Conservation (phyloP, 1,140 invertebrate species). For the Drosophila mojavensis region DNA sequence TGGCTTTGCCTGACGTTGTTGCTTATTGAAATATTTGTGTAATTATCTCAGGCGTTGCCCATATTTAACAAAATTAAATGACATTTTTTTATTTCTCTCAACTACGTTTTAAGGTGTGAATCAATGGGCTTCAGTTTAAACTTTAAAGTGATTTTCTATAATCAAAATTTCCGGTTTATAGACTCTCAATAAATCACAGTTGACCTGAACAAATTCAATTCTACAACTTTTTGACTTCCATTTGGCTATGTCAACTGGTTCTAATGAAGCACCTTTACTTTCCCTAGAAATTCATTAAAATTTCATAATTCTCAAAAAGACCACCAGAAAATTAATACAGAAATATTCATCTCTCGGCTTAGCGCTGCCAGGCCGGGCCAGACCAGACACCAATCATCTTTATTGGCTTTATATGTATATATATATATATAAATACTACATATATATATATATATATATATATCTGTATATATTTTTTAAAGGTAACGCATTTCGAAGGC, state of each 20-base stretch:
- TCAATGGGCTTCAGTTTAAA: neutral
- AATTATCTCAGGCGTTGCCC: slow-evolving; percentile 34
- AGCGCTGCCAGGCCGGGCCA: slow-evolving; percentile 48
- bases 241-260: neutral
- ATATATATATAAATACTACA: slow-evolving; percentile 21
- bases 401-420: slow-evolving; percentile 64
- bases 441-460: neutral
- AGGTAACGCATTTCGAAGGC: slow-evolving; percentile 62
- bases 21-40: slow-evolving; percentile 20
- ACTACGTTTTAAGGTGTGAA: neutral
- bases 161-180: too few relatives aligned
- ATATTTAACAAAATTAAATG: slow-evolving; percentile 28
- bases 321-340: slow-evolving; percentile 13
- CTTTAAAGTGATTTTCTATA: too few relatives aligned
- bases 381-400: slow-evolving; percentile 76
- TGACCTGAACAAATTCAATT: too few relatives aligned
- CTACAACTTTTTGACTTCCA: neutral
- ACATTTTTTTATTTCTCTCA: slow-evolving; percentile 2
- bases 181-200: neutral
- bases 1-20: neutral
- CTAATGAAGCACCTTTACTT: too few relatives aligned
- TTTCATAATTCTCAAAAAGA: slow-evolving; percentile 40
- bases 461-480: slow-evolving; percentile 27
- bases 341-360: slow-evolving; percentile 15
- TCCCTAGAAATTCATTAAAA: slow-evolving; percentile 30